These are phyloP conservation scores for Echinops telfairi DNA, from an alignment of 2,113 vertebrate genomes.

Conservation along the genomic window DNA sequence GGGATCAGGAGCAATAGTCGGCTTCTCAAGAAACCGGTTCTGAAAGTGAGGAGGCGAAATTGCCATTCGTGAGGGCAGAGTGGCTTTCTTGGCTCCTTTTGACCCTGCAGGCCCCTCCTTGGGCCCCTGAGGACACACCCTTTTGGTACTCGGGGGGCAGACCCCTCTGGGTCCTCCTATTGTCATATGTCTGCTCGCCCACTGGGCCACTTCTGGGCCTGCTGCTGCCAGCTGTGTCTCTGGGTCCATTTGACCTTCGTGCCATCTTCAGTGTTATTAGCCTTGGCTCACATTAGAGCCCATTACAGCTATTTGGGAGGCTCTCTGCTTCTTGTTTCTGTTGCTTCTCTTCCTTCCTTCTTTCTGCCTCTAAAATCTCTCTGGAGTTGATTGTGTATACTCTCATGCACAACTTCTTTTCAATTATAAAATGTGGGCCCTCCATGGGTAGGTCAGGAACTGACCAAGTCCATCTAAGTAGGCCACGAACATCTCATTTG, in stretches of 20 bases:
- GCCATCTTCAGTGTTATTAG: not conserved
- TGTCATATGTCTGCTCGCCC: too few relatives aligned
- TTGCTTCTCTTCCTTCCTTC: not conserved
- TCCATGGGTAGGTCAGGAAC: not conserved
- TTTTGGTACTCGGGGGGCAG: not conserved
- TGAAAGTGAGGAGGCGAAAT: not conserved
- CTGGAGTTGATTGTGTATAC: not conserved
- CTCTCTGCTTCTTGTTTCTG: not conserved
- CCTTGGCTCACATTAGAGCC: not conserved
- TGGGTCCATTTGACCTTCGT: not conserved
- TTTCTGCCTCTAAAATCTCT: not conserved
- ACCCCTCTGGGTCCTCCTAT: not conserved
- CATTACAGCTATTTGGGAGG: not conserved
- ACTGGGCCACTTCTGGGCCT: not conserved
- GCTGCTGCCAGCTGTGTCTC: not conserved
- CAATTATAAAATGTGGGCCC: not conserved
- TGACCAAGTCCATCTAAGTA: not conserved
- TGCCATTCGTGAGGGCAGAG: not conserved
- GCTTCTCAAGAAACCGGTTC: not conserved
- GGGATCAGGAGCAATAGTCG: not conserved
- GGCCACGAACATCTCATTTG: not conserved
- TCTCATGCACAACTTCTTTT: not conserved
- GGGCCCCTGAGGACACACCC: not conserved
- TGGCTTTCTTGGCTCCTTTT: not conserved
- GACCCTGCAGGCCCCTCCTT: not conserved